Evolutionary conservation across 2,797 vertebrate genomes (phyloP).

Genomic region (Crenuchus spilurus): DNA sequence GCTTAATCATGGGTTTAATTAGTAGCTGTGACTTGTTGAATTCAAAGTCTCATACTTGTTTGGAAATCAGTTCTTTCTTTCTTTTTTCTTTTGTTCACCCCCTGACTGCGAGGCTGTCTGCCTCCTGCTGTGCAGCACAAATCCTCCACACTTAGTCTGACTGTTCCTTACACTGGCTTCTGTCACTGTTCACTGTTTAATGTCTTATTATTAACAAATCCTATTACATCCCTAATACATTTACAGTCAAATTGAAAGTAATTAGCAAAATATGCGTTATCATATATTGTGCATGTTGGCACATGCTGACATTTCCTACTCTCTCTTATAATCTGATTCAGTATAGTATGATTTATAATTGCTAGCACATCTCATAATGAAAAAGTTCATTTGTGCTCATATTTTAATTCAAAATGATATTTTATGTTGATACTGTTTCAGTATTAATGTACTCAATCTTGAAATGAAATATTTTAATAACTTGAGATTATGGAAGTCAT

Average conservation of each 20-base stretch:
- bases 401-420: no score
- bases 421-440: no score
- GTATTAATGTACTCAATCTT: no score
- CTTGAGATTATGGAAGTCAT: no score
- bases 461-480: no score
- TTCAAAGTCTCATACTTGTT: conserved; percentile 36
- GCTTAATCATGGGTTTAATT: conserved; percentile 29
- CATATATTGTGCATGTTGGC: background rate
- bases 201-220: conserved; percentile 49
- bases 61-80: conserved; percentile 23
- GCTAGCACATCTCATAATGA: no score
- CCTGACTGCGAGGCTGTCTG: conserved; percentile 29
- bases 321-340: no score
- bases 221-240: conserved; percentile 15
- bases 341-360: no score
- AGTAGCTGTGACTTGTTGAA: conserved; percentile 20
- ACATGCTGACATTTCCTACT: no score
- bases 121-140: conserved; percentile 29
- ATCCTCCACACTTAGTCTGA: conserved; percentile 34
- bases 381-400: no score
- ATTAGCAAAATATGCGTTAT: conserved; percentile 15
- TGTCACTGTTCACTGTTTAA: conserved; percentile 21
- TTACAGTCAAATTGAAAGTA: conserved; percentile 12
- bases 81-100: conserved; percentile 19
- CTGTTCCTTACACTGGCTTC: conserved; percentile 5